Conservation (phyloP, 2,888 invertebrate species). For the Lasioglossum malachurum region DNA sequence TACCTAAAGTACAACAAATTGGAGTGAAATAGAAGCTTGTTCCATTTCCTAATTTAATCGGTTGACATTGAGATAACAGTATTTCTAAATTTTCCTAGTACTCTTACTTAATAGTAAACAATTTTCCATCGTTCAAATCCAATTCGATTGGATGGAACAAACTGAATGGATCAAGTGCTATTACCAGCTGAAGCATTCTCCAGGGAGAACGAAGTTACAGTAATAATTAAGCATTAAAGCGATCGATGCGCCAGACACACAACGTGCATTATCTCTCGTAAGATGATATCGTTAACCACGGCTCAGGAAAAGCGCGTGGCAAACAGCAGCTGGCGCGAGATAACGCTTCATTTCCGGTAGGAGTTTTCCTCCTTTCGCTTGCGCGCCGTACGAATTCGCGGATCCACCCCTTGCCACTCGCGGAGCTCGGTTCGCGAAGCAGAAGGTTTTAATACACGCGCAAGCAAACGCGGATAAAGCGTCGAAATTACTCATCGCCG, state of each 20-base stretch:
- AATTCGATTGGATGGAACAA: background rate
- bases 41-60: too few relatives aligned
- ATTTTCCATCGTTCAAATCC: too few relatives aligned
- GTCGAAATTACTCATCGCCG: slow-evolving; percentile 17
- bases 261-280: background rate
- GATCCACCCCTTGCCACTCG: background rate
- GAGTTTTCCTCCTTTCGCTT: slow-evolving; percentile 13
- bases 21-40: too few relatives aligned
- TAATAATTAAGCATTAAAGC: background rate
- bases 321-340: slow-evolving; percentile 32
- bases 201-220: background rate
- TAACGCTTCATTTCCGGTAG: slow-evolving; percentile 32
- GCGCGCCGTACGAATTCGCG: slow-evolving; percentile 15
- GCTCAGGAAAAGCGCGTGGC: slow-evolving; percentile 8
- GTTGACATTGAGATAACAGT: too few relatives aligned
- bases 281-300: background rate
- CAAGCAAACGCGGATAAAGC: slow-evolving; percentile 23
- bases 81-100: too few relatives aligned
- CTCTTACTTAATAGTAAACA: too few relatives aligned
- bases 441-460: slow-evolving; percentile 30
- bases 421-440: background rate
- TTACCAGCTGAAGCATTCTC: background rate
- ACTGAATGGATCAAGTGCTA: background rate
- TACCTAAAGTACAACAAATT: too few relatives aligned
- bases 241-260: background rate